These are phyloP conservation scores for Sphaeridia pumilis DNA, from an alignment of 2,888 invertebrate species.

Conservation along the genomic window DNA sequence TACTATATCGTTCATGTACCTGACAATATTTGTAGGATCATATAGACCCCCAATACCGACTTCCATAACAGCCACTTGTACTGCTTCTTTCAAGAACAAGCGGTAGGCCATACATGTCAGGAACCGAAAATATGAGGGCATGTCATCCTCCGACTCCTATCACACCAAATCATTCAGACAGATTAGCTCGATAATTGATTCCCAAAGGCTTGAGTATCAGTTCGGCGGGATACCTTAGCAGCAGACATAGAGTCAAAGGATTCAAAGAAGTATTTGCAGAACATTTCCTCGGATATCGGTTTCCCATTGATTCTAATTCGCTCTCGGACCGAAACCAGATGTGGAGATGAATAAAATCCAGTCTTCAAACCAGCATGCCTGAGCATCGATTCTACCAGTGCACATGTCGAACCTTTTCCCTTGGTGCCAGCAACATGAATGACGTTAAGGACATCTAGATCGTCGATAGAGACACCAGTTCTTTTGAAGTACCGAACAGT, in stretches of 20 bases:
- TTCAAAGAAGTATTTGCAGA: conserved; percentile 68
- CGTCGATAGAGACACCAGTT: conserved; percentile 52
- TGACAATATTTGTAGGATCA: conserved; percentile 86
- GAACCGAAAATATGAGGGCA: conserved; percentile 92
- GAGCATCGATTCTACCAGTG: conserved; percentile 79
- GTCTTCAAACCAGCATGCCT: conserved; percentile 71
- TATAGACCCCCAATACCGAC: conserved; percentile 93
- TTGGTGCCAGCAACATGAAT: conserved; percentile 97
- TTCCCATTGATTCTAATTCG: conserved; percentile 76
- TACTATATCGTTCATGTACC: conserved; percentile 42
- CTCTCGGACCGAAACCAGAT: conserved; percentile 81
- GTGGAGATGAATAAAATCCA: conserved; percentile 93
- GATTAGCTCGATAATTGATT: neutral
- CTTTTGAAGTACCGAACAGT: conserved; percentile 39
- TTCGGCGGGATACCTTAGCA: too few species aligned
- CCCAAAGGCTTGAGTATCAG: conserved; percentile 21
- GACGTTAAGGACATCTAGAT: conserved; percentile 62
- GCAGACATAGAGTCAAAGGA: conserved; percentile 55
- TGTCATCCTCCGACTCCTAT: conserved; percentile 52
- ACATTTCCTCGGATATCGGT: conserved; percentile 59
- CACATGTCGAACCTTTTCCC: conserved; percentile 93
- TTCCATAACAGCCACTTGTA: conserved; percentile 88
- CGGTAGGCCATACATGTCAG: conserved; percentile 82
- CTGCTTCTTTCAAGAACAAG: conserved; percentile 61
- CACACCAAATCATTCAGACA: conserved; percentile 28